phyloP scores from a whole-genome alignment of 2,888 invertebrate genomes.

The Phanerotoma sp. region DNA sequence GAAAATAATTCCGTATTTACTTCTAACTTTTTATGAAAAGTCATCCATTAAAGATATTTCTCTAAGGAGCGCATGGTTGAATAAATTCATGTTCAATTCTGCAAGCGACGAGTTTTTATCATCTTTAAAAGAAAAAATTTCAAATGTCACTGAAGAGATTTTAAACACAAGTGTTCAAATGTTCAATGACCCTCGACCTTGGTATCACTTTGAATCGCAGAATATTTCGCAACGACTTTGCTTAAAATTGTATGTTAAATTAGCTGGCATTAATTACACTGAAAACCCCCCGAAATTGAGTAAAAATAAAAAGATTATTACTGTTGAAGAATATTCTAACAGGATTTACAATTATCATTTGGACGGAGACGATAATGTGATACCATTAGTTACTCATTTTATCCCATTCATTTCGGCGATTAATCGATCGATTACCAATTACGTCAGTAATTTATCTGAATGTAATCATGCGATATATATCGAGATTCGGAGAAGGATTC shows the following conservation, averaged over 20 bases:
- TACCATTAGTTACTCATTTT: conserved; percentile 61
- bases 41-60: conserved; percentile 52
- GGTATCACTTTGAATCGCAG: conserved; percentile 8
- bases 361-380: not conserved
- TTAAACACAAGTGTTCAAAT: not conserved
- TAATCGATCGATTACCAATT: conserved; percentile 56
- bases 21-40: conserved; percentile 56
- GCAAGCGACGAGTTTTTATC: not conserved
- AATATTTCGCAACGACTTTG: conserved; percentile 8
- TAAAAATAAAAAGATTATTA: conserved; percentile 46
- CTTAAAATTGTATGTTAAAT: conserved; percentile 56
- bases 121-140: not conserved
- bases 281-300: conserved; percentile 40
- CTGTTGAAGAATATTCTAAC: conserved; percentile 60
- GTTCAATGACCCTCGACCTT: conserved; percentile 4
- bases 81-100: not conserved
- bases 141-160: conserved; percentile 1
- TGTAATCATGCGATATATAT: conserved; percentile 55
- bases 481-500: conserved; percentile 58
- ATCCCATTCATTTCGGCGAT: conserved; percentile 57
- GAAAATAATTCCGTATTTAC: conserved; percentile 45
- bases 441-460: conserved; percentile 25
- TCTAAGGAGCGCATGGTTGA: conserved; percentile 38
- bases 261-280: conserved; percentile 35
- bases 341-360: conserved; percentile 53